Base-by-base conservation (phyloP, 2,888 invertebrate species). In the Apantesis nais region DNA sequence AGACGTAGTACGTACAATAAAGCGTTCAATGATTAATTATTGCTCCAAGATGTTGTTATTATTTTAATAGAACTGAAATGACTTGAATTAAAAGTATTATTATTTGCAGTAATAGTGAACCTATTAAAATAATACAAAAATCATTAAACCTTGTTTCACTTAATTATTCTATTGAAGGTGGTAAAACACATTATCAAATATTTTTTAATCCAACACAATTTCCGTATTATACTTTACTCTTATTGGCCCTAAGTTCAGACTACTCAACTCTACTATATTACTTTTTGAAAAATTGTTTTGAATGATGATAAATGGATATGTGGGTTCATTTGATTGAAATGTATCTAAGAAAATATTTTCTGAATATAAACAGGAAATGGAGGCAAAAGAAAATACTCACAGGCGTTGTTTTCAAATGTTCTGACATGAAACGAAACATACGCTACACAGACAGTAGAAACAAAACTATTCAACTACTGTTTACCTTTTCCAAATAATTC, bases 161-260 rank as follows among this genome's bases (percentile, higher is more conserved):
- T 19, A 67, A 48, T 12, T 34, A 67, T 60, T 16, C 29, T 9
- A 31, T 25, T 22, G 25, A 62, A 66, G 62, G 62, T 63, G 29
- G n/a, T 19, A 37, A 44, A 44, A 5, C 62, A 48, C 58, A 44
- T n/a, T 60, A 71, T 81, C 62, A 73, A 69, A 71, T 65, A 70
- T 61, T 31, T n/a, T 69, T 29, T 19, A 16, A 5, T 7, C 41
- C 12, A 22, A 55, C 34, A 78, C 44, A 19, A 58, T 81, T 68
- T 73, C 1, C 9, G 11, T 67, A 79, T 81, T 81, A 78, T 81
- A 77, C 4, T 39, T 62, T 62, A 70, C 73, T 81, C 65, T 76
- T 80, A 76, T 70, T 61, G 74, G 39, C 60, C 37, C 52, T 55
- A 48, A 19, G 44, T 48, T 48, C 22, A 48, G 48, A 48, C 22